Conservation (phyloP, 2,888 invertebrate species). For the Trichogramma dendrolimi region DNA sequence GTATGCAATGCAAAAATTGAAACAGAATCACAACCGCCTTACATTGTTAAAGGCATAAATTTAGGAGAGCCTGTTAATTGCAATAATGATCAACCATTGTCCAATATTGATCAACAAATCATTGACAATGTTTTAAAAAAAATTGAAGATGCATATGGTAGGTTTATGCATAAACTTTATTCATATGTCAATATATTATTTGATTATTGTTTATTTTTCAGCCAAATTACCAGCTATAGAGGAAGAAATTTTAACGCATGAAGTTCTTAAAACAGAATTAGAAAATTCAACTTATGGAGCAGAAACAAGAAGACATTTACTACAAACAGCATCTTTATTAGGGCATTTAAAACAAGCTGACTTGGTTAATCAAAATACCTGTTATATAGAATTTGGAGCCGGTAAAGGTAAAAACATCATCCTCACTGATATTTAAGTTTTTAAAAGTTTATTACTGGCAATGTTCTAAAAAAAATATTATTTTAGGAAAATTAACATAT, state of each 20-base stretch:
- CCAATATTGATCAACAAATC: slow-evolving; percentile 35
- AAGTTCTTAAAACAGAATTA: slow-evolving; percentile 54
- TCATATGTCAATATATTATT: slow-evolving; percentile 1
- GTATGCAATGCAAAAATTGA: slow-evolving; percentile 66
- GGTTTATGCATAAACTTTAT: slow-evolving; percentile 9
- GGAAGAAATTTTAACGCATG: slow-evolving; percentile 50
- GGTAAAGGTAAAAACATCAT: slow-evolving; percentile 67
- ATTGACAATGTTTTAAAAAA: slow-evolving; percentile 40
- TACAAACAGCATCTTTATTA: slow-evolving; percentile 74
- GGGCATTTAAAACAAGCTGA: slow-evolving; percentile 63
- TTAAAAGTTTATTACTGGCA: neutral
- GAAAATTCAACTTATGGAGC: slow-evolving; percentile 59
- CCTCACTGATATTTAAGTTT: neutral
- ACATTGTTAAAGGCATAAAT: slow-evolving; percentile 58
- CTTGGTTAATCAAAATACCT: slow-evolving; percentile 61
- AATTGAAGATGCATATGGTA: slow-evolving; percentile 44
- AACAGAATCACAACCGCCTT: slow-evolving; percentile 54
- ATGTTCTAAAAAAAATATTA: slow-evolving; percentile 1
- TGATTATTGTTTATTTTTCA: slow-evolving; percentile 28
- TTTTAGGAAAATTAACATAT: slow-evolving; percentile 70
- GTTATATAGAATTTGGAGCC: slow-evolving; percentile 84
- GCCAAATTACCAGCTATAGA: slow-evolving; percentile 47
- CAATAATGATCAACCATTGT: slow-evolving; percentile 36
- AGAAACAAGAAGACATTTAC: slow-evolving; percentile 67
- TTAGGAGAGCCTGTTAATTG: slow-evolving; percentile 38